Percentiles rank a stretch among this genome's conserved stretches.
phyloP scores from a whole-genome alignment of 2,113 vertebrate genomes.

The Phylloscopus trochilus region DNA sequence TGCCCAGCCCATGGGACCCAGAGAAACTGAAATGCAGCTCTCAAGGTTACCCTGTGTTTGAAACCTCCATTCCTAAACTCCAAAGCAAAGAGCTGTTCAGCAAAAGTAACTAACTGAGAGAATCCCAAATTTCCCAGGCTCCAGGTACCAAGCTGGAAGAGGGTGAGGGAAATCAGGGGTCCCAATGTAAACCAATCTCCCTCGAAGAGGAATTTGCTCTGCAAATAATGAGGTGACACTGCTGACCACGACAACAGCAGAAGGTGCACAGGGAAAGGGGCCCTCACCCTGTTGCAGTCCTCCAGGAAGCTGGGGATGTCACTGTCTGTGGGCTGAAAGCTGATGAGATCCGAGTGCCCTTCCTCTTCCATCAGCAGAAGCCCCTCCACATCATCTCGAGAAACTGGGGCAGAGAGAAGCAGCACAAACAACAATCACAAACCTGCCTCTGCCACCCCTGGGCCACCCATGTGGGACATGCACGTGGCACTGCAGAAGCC shows the following conservation, averaged over 20 bases:
- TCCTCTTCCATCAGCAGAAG: slow-evolving; percentile 92
- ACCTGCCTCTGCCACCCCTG: background rate
- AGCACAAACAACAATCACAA: background rate
- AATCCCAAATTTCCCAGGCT: background rate
- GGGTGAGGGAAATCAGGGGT: background rate
- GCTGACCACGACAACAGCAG: background rate
- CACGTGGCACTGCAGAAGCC: slow-evolving; percentile 8
- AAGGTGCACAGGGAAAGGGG: background rate
- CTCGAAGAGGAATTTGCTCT: background rate
- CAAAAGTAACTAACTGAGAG: background rate
- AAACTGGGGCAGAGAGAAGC: slow-evolving; percentile 76
- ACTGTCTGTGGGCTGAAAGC: slow-evolving; percentile 97
- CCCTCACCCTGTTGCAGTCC: slow-evolving; percentile 90
- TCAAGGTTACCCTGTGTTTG: background rate
- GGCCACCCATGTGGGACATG: background rate
- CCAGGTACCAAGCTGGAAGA: background rate
- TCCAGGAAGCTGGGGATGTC: slow-evolving; percentile 98
- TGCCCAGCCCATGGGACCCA: background rate
- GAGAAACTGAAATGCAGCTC: background rate
- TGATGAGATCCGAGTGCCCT: slow-evolving; percentile 90
- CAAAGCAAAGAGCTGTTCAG: background rate
- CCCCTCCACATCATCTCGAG: slow-evolving; percentile 91
- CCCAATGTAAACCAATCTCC: background rate
- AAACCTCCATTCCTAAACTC: background rate
- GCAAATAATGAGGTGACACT: background rate